phyloP scores from a whole-genome alignment of 2,113 vertebrate species.

The Rutilus rutilus region DNA sequence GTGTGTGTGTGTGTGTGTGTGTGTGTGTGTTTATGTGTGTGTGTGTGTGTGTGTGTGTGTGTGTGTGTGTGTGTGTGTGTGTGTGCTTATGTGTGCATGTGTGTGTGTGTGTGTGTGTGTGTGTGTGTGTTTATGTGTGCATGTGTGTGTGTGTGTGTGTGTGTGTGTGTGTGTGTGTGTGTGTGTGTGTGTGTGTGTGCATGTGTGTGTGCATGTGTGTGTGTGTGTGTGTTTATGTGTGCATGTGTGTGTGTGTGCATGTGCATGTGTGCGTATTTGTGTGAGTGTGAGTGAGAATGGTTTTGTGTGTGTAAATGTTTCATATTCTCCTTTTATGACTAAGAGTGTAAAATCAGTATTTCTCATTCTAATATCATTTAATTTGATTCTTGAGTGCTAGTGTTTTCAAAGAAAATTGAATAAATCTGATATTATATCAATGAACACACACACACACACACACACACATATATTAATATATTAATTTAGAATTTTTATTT shows the following conservation, averaged over 20 bases:
- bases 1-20: not conserved
- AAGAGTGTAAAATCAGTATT: slow-evolving; percentile 26
- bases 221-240: not conserved
- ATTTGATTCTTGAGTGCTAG: not conserved
- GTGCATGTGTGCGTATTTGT: too few relatives aligned
- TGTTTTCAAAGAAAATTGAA: not conserved
- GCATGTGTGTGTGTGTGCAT: too few relatives aligned
- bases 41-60: too few relatives aligned
- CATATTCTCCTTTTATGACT: slow-evolving; percentile 30
- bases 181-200: too few relatives aligned
- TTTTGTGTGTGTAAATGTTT: not conserved
- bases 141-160: not conserved
- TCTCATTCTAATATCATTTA: slow-evolving; percentile 16
- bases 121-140: too few relatives aligned
- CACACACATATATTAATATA: not conserved
- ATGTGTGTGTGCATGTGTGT: too few relatives aligned
- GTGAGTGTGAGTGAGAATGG: too few relatives aligned
- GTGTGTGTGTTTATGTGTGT: too few relatives aligned
- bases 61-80: too few relatives aligned
- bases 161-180: too few relatives aligned
- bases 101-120: not conserved
- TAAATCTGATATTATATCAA: not conserved
- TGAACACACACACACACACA: too few relatives aligned
- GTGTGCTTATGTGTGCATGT: too few relatives aligned
- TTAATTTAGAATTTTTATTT: not conserved